Percentiles rank a stretch among this genome's conserved stretches.
Evolutionary conservation across 1,140 invertebrate species (phyloP).

Genomic region (Bombus haemorrhoidalis): DNA sequence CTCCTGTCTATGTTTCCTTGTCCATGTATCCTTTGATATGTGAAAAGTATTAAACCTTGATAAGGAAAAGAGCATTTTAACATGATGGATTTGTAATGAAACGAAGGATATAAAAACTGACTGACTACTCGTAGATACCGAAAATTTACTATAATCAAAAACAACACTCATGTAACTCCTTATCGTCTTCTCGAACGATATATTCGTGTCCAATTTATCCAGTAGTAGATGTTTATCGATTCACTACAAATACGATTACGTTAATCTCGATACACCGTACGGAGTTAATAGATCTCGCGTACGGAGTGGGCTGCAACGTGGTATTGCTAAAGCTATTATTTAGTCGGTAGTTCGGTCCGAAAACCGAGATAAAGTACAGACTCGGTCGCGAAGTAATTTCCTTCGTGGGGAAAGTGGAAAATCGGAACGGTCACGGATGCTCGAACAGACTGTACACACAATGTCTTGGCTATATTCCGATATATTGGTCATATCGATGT

Average conservation of each 20-base stretch:
- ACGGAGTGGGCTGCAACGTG: neutral
- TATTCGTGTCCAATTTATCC: neutral
- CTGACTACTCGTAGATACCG: neutral
- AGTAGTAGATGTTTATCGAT: slow-evolving; percentile 23
- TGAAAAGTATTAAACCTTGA: neutral
- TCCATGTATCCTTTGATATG: neutral
- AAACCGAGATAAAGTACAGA: neutral
- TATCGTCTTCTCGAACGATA: neutral
- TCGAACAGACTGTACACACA: slow-evolving; percentile 63
- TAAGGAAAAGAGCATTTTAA: neutral
- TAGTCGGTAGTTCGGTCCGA: slow-evolving; percentile 21
- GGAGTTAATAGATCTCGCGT: slow-evolving; percentile 27
- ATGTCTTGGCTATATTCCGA: slow-evolving; percentile 73
- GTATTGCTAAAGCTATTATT: slow-evolving; percentile 29
- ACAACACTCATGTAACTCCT: neutral
- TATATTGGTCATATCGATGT: slow-evolving; percentile 77
- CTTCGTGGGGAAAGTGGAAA: slow-evolving; percentile 19
- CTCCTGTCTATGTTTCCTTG: too few species aligned
- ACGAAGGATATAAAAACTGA: neutral
- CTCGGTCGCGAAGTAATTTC: slow-evolving; percentile 36
- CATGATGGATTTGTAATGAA: neutral
- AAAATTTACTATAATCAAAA: neutral
- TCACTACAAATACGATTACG: slow-evolving; percentile 15
- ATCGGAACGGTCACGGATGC: neutral
- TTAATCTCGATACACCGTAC: slow-evolving; percentile 6